Percentiles rank a stretch among this genome's conserved stretches.
Evolutionary conservation across 1,140 invertebrate genomes (phyloP).

Genomic region (Eumeta japonica): DNA sequence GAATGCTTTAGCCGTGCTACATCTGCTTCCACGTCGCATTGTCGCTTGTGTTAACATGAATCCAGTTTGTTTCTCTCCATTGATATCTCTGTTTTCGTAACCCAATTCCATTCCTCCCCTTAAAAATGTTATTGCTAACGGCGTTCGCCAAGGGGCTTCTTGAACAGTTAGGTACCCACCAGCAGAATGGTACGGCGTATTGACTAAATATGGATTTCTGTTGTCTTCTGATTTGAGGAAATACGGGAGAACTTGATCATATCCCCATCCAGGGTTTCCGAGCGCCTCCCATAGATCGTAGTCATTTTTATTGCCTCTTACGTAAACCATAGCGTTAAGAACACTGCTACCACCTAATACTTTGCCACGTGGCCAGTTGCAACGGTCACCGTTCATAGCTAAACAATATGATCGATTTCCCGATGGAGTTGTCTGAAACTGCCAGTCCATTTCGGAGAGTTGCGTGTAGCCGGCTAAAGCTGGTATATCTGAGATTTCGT

Average conservation of each 20-base stretch:
- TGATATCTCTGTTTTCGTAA: constrained; percentile 77
- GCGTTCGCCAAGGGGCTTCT: constrained; percentile 78
- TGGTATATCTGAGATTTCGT: constrained; percentile 76
- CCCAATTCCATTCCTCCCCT: constrained; percentile 79
- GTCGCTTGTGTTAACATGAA: constrained; percentile 86
- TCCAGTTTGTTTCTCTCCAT: constrained; percentile 79
- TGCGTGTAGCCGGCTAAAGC: constrained; percentile 74
- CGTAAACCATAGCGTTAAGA: constrained; percentile 94
- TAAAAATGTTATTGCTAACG: constrained; percentile 76
- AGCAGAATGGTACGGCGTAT: constrained; percentile 71
- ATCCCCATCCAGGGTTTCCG: constrained; percentile 90
- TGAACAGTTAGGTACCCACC: constrained; percentile 84
- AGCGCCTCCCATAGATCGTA: constrained; percentile 87
- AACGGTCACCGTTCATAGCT: constrained; percentile 79
- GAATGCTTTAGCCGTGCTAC: constrained; percentile 88
- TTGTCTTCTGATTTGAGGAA: constrained; percentile 89
- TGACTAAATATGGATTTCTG: constrained; percentile 74
- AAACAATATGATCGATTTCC: constrained; percentile 72
- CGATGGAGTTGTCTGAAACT: constrained; percentile 85
- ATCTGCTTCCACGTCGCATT: constrained; percentile 80
- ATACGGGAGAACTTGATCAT: constrained; percentile 81
- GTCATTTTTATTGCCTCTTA: constrained; percentile 86
- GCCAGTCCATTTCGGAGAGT: constrained; percentile 85
- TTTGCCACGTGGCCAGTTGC: constrained; percentile 85
- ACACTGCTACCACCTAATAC: constrained; percentile 92